Base-by-base conservation (phyloP, 2,113 vertebrate species). In the Apodemus speciosus region DNA sequence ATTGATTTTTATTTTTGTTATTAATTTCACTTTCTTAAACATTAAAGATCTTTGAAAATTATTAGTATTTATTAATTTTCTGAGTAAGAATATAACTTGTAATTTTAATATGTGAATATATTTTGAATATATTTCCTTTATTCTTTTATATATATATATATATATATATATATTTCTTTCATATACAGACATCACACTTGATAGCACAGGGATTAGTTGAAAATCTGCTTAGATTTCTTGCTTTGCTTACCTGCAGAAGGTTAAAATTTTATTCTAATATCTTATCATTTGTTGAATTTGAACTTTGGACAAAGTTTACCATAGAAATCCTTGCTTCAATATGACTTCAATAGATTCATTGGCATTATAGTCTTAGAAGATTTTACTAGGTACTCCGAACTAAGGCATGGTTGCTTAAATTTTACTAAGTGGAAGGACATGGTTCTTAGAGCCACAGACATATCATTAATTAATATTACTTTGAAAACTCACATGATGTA, bases 11-110 rank as follows among this genome's bases (percentile, higher is more conserved):
- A n/a, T 40, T 86, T 69, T 83, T 66, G 9, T 25, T 72, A 10
- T 84, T 89, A 92, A 30, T 46, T 90, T 90, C 60, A 90, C 35
- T 60, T 94, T 73, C 46, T 21, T 85, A 84, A 87, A 73, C 3
- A 88, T 68, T 87, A 91, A 18, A 9, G 5, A 9, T 38, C 5
- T 87, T 84, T 1, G 16, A 84, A 75, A 46, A 43, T 84, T 46
- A 62, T 30, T 46, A 64, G 38, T 8, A 1, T 18, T 64, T 64
- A 21, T 46, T 46, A 32, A 62, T 84, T 46, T 7, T 11, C 11
- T 32, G 27, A 20, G 8, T 46, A 64, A 84, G 25, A 27, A 40
- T 2, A 27, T 4, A 43, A 64, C 18, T 11, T 10, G 4, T 20
- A 46, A 64, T 46, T 64, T 64, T 84, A 27, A 84, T 64, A 46